A percentile compares a stretch with the other conserved stretches of the same genome.
These are phyloP conservation scores for Paragorgia papillata DNA, from an alignment of 92 coral and sea anemone species.

Conservation along the genomic window DNA sequence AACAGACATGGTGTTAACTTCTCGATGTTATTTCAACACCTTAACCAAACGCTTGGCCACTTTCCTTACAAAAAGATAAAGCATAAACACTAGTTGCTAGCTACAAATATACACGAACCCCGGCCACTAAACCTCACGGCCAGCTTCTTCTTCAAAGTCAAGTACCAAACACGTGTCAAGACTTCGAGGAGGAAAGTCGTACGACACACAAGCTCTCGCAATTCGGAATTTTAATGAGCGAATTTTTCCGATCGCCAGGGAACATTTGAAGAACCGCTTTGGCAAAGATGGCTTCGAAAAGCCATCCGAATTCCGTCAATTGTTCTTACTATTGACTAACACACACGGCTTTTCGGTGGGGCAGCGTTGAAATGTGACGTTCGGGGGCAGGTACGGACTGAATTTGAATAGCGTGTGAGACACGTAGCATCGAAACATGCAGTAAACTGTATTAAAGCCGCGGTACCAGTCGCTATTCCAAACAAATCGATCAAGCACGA, in stretches of 20 bases:
- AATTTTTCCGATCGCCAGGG: no score
- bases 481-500: not conserved
- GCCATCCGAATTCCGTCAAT: not conserved
- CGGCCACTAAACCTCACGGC: no score
- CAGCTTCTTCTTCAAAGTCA: not conserved
- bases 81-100: no score
- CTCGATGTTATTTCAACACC: constrained; percentile 2
- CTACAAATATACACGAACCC: no score
- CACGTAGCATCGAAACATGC: constrained; percentile 27
- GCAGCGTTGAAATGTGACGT: constrained; percentile 10
- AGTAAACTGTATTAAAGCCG: constrained; percentile 24
- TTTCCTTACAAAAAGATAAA: not conserved
- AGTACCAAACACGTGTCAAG: constrained; percentile 24
- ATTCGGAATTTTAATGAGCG: no score
- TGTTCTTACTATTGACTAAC: not conserved
- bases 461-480: not conserved
- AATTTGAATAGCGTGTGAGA: constrained; percentile 20
- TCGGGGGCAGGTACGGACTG: not conserved
- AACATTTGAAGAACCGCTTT: no score
- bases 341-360: not conserved
- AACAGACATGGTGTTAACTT: constrained; percentile 4
- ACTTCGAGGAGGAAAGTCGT: not conserved
- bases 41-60: not conserved
- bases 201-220: no score
- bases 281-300: not conserved